phyloP scores from a whole-genome alignment of 2,797 vertebrate genomes.

The Thalassophryne amazonica region DNA sequence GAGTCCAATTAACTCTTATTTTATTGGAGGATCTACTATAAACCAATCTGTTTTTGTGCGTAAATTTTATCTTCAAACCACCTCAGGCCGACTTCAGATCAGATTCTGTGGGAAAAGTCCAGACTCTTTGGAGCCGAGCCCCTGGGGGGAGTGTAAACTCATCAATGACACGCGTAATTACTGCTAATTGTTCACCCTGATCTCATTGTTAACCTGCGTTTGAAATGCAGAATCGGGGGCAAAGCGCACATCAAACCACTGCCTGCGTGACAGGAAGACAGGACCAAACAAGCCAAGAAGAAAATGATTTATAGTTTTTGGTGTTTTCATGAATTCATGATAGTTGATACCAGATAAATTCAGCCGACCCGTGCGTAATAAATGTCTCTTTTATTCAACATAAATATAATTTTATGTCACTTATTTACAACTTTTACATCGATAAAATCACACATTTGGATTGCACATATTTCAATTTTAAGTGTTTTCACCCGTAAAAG shows the following conservation, averaged over 20 bases:
- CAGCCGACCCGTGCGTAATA: too few relatives aligned
- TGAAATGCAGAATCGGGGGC: conserved; percentile 64
- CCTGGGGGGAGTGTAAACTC: conserved; percentile 67
- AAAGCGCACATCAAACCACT: conserved; percentile 67
- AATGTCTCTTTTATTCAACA: too few relatives aligned
- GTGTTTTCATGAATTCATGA: too few relatives aligned
- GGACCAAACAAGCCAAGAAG: too few relatives aligned
- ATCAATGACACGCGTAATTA: conserved; percentile 70
- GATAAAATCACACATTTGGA: conserved; percentile 32
- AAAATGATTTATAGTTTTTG: too few relatives aligned
- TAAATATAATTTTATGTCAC: conserved; percentile 53
- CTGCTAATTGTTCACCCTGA: conserved; percentile 77
- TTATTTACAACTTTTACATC: conserved; percentile 38
- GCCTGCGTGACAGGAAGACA: conserved; percentile 9
- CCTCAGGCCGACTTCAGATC: conserved; percentile 24
- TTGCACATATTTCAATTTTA: conserved; percentile 39
- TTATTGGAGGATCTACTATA: too few relatives aligned
- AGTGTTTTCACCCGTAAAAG: conserved; percentile 51
- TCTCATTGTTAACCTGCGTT: conserved; percentile 69
- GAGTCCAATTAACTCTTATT: too few relatives aligned
- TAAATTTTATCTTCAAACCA: conserved; percentile 12
- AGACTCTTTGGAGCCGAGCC: conserved; percentile 78
- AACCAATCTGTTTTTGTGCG: background rate
- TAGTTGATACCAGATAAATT: too few relatives aligned
- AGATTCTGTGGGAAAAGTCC: conserved; percentile 24